phyloP scores from a whole-genome alignment of 2,113 vertebrate genomes.

The Patagioenas fasciata region DNA sequence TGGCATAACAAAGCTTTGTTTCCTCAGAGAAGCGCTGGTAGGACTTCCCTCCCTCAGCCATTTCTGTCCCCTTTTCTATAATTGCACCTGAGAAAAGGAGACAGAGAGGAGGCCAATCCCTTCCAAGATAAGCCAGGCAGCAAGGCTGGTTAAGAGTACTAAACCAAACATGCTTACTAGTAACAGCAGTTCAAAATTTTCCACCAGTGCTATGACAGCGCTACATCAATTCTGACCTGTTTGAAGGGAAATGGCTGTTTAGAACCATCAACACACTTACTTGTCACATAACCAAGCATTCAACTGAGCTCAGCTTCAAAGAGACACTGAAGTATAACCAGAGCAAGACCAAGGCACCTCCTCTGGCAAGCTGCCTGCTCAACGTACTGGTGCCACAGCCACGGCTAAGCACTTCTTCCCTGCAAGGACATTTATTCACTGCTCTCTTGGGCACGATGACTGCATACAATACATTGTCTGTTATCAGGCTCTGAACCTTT shows the following conservation, averaged over 20 bases:
- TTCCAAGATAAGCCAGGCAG: not conserved
- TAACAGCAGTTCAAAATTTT: not conserved
- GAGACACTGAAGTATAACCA: not conserved
- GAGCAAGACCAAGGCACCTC: not conserved
- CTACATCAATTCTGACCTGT: not conserved
- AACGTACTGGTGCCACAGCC: rapidly evolving
- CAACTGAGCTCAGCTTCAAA: not conserved
- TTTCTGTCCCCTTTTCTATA: not conserved
- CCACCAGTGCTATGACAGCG: not conserved
- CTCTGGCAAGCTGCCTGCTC: not conserved
- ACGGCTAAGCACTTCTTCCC: not conserved
- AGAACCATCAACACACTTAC: not conserved
- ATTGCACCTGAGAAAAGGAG: not conserved
- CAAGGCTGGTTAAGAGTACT: not conserved
- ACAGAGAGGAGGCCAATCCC: rapidly evolving
- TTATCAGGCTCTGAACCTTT: rapidly evolving
- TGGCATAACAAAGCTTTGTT: not conserved
- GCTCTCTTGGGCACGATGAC: rapidly evolving
- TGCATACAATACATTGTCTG: rapidly evolving
- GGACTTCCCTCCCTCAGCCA: not conserved
- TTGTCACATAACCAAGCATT: not conserved
- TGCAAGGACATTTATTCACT: not conserved
- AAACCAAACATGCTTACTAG: not conserved
- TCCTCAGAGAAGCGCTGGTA: not conserved
- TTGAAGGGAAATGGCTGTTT: not conserved